Conservation (phyloP, 2,113 vertebrate species). For the Egretta garzetta region DNA sequence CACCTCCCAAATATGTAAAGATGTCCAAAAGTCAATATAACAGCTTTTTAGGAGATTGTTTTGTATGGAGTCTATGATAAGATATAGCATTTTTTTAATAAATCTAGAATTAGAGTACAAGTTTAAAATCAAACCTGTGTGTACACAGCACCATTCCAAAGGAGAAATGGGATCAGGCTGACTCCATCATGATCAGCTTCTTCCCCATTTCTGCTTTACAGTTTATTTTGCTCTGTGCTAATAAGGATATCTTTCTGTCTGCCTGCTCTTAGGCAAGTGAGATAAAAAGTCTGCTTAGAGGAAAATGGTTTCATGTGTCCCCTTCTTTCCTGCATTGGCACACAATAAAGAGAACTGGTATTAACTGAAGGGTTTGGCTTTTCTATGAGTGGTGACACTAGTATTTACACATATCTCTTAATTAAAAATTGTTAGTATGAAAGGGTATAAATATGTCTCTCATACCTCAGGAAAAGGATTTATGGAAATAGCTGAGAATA, state of each 20-base stretch:
- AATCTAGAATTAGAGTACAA: not conserved
- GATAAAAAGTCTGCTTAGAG: not conserved
- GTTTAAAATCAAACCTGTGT: not conserved
- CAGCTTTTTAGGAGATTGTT: not conserved
- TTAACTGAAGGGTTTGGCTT: not conserved
- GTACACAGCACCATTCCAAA: not conserved
- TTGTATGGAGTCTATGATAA: not conserved
- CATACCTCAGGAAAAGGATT: not conserved
- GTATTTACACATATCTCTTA: not conserved
- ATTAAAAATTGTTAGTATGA: not conserved
- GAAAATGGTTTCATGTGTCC: not conserved
- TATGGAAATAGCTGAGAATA: not conserved
- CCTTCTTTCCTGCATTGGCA: not conserved
- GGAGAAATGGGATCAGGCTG: not conserved
- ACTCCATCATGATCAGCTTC: not conserved
- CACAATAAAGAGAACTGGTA: not conserved
- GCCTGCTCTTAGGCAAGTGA: not conserved
- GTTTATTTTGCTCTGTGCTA: not conserved
- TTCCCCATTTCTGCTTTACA: not conserved
- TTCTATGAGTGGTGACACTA: not conserved
- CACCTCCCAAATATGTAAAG: rapidly evolving
- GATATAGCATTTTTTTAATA: not conserved
- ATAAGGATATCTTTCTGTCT: not conserved
- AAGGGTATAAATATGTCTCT: not conserved
- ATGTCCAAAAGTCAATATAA: not conserved